A percentile compares a stretch with the other conserved stretches of the same genome.
Conservation (phyloP, 1,140 invertebrate species). For the Leptinotarsa lineolata region DNA sequence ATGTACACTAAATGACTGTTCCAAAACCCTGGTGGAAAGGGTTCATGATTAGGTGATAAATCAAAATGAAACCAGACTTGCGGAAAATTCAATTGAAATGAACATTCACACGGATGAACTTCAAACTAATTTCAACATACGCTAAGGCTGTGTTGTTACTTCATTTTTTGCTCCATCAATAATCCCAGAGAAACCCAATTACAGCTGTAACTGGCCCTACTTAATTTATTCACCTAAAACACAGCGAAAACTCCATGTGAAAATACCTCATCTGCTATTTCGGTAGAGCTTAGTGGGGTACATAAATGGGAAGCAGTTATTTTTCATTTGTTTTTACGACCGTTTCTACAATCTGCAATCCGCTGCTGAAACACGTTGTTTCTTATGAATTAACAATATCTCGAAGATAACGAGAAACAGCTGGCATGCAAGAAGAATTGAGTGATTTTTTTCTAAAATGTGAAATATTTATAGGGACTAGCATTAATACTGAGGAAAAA, state of each 20-base stretch:
- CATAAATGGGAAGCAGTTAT: neutral
- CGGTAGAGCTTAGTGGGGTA: neutral
- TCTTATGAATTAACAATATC: slow-evolving; percentile 13
- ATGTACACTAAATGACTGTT: no score
- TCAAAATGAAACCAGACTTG: slow-evolving; percentile 7
- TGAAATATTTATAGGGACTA: neutral
- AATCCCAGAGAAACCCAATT: slow-evolving; percentile 15
- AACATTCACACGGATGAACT: slow-evolving; percentile 13
- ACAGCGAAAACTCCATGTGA: neutral
- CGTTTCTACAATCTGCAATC: neutral
- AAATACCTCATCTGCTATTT: neutral
- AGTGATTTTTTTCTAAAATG: neutral
- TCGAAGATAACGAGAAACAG: neutral
- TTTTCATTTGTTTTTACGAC: slow-evolving; percentile 7
- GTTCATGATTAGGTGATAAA: slow-evolving; percentile 6
- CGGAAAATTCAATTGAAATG: slow-evolving; percentile 14
- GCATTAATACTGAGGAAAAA: no score
- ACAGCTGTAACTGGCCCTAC: neutral
- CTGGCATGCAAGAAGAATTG: neutral
- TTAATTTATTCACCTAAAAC: slow-evolving; percentile 5
- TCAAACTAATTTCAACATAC: slow-evolving; percentile 8
- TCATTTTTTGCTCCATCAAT: slow-evolving; percentile 15
- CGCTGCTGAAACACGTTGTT: neutral
- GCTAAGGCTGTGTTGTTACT: neutral
- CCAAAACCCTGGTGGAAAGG: no score